phyloP scores from a whole-genome alignment of 2,888 invertebrate genomes.

The Amphipoea oculea region DNA sequence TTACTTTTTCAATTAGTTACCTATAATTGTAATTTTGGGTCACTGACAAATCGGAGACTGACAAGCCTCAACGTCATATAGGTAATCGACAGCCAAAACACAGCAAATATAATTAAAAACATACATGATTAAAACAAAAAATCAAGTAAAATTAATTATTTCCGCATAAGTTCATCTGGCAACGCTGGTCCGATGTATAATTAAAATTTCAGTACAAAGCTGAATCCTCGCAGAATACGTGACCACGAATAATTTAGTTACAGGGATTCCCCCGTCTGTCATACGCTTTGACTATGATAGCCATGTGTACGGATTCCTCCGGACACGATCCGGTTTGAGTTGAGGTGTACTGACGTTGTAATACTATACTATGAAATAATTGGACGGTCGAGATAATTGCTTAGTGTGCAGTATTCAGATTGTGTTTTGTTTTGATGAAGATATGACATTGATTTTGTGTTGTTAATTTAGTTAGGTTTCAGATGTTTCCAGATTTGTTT shows the following conservation, averaged over 20 bases:
- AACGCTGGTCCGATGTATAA: conserved; percentile 71
- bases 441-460: background rate
- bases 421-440: conserved; percentile 21
- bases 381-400: conserved; percentile 8
- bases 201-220: conserved; percentile 88
- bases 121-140: conserved; percentile 31
- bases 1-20: background rate
- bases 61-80: background rate
- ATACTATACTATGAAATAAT: conserved; percentile 39
- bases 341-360: conserved; percentile 34
- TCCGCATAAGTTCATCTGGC: conserved; percentile 57
- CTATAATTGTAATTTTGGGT: background rate
- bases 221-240: conserved; percentile 83
- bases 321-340: conserved; percentile 30
- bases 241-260: conserved; percentile 87
- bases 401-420: background rate
- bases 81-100: background rate
- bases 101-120: background rate
- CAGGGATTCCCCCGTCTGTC: conserved; percentile 82
- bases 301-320: conserved; percentile 41
- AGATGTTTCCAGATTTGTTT: background rate
- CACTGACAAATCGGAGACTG: background rate
- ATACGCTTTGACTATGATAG: conserved; percentile 75
- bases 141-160: conserved; percentile 52
- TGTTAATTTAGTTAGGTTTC: background rate